Conservation (phyloP, 2,797 vertebrate genomes). For the Chaetodon trifasciatus region DNA sequence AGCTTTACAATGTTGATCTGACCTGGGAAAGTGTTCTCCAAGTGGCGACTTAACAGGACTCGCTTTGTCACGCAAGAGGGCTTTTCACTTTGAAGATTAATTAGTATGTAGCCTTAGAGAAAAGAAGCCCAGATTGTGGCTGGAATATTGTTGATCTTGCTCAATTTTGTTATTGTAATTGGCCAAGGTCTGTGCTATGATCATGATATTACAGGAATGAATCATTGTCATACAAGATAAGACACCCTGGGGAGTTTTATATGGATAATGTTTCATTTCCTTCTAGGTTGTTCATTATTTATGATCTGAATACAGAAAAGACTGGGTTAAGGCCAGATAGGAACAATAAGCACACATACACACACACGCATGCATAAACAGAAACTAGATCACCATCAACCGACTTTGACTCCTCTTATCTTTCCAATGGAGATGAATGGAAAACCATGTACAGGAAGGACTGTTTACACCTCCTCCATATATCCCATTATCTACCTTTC, state of each 20-base stretch:
- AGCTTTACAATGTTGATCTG: constrained; percentile 65
- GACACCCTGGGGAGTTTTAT: constrained; percentile 70
- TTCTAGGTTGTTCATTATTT: constrained; percentile 70
- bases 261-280: constrained; percentile 75
- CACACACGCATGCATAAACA: constrained; percentile 57
- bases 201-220: constrained; percentile 72
- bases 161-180: constrained; percentile 68
- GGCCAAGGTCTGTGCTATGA: constrained; percentile 60
- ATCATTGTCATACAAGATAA: constrained; percentile 73
- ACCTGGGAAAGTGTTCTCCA: constrained; percentile 52
- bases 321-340: constrained; percentile 56
- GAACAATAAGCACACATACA: constrained; percentile 60
- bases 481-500: constrained; percentile 57
- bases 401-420: constrained; percentile 52
- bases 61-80: constrained; percentile 60
- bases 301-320: constrained; percentile 67
- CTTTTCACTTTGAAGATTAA: constrained; percentile 69
- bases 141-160: constrained; percentile 57
- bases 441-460: constrained; percentile 65
- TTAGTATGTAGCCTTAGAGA: constrained; percentile 55
- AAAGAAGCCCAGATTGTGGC: constrained; percentile 61
- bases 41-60: constrained; percentile 42
- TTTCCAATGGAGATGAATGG: constrained; percentile 50
- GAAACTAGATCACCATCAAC: constrained; percentile 63
- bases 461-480: constrained; percentile 62